Conservation (phyloP, 2,888 invertebrate genomes). For the Rhogogaster chlorosoma region DNA sequence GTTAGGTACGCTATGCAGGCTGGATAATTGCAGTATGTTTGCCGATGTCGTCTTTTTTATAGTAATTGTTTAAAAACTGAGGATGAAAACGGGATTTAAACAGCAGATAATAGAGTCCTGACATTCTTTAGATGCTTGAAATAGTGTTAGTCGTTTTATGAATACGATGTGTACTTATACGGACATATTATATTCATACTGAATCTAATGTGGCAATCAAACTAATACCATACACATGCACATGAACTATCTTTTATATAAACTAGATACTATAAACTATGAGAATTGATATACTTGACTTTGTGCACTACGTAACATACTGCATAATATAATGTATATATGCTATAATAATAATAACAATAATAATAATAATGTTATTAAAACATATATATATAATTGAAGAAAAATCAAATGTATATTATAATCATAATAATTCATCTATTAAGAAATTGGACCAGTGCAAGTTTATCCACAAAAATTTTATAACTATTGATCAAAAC, state of each 20-base stretch:
- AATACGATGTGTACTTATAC: background rate
- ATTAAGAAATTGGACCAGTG: background rate
- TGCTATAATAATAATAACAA: background rate
- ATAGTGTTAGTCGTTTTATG: background rate
- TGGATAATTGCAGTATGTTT: constrained; percentile 7
- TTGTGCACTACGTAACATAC: constrained; percentile 16
- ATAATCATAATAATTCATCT: background rate
- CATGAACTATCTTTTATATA: background rate
- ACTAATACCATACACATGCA: constrained; percentile 1
- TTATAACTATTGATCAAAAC: background rate
- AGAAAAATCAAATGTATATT: background rate
- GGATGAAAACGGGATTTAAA: background rate
- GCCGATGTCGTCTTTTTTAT: background rate
- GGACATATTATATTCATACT: constrained; percentile 5
- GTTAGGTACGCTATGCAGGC: background rate
- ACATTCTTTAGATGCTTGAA: background rate
- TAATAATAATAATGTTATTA: background rate
- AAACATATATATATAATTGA: background rate
- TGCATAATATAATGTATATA: background rate
- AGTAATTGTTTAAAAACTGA: background rate
- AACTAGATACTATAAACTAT: constrained; percentile 5
- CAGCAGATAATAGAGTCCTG: background rate
- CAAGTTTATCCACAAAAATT: background rate
- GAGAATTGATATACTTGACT: constrained; percentile 2
- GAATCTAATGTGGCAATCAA: constrained; percentile 23